phyloP scores from a whole-genome alignment of 2,888 invertebrate species.

The Chromoteleia sp. region DNA sequence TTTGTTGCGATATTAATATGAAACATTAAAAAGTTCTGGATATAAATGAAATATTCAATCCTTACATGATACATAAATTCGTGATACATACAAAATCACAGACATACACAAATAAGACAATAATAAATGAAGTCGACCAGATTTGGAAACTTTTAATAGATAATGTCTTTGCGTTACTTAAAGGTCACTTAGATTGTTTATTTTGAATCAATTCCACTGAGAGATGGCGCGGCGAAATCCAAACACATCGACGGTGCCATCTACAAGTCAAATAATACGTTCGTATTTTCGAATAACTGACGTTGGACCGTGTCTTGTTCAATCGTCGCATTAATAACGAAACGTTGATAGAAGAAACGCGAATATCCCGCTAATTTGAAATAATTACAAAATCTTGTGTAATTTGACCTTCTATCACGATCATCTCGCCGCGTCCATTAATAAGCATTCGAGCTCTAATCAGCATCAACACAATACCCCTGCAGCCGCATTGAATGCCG shows the following conservation, averaged over 20 bases:
- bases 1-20: too few species aligned
- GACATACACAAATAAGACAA: too few species aligned
- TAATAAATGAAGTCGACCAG: too few species aligned
- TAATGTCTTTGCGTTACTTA: too few species aligned
- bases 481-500: slow-evolving; percentile 20
- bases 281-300: background rate
- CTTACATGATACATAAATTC: too few species aligned
- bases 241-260: background rate
- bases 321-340: background rate
- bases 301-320: background rate
- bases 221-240: slow-evolving; percentile 6
- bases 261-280: background rate
- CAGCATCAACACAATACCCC: slow-evolving; percentile 26
- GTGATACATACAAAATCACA: too few species aligned
- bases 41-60: too few species aligned
- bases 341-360: background rate
- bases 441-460: slow-evolving; percentile 21
- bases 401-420: slow-evolving; percentile 23
- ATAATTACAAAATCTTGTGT: slow-evolving; percentile 43
- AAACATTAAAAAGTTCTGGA: too few species aligned
- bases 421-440: slow-evolving; percentile 1
- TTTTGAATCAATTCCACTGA: background rate
- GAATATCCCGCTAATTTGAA: slow-evolving; percentile 6
- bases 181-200: too few species aligned
- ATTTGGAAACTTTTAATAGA: too few species aligned